phyloP scores from a whole-genome alignment of 1,140 invertebrate genomes.

The Bombus polaris region DNA sequence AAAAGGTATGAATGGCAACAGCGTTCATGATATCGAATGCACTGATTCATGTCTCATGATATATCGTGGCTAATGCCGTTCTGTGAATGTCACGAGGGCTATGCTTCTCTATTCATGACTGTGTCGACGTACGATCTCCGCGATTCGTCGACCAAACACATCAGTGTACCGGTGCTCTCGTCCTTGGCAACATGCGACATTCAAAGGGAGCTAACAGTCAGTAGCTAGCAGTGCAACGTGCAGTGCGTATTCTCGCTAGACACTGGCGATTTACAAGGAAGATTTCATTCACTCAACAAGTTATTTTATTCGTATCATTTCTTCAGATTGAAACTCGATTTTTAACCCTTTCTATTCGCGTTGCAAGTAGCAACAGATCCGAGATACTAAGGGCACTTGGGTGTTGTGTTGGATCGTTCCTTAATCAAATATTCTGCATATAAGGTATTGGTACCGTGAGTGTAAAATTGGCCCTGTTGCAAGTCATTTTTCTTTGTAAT shows the following conservation, averaged over 20 bases:
- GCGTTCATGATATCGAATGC: slow-evolving; percentile 71
- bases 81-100: slow-evolving; percentile 64
- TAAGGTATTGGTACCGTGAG: too few relatives aligned
- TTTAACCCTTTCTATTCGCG: neutral
- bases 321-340: neutral
- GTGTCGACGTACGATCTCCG: slow-evolving; percentile 29
- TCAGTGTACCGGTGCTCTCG: slow-evolving; percentile 64
- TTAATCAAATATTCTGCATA: neutral
- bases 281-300: slow-evolving; percentile 43
- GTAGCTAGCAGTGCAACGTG: slow-evolving; percentile 63
- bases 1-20: slow-evolving; percentile 66
- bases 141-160: slow-evolving; percentile 32
- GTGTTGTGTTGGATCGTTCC: neutral
- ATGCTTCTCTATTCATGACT: slow-evolving; percentile 45
- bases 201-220: slow-evolving; percentile 59
- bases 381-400: neutral
- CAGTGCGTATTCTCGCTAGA: slow-evolving; percentile 62
- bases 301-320: neutral
- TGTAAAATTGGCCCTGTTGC: neutral
- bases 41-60: slow-evolving; percentile 68
- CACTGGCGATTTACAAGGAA: slow-evolving; percentile 57
- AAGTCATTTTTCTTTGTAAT: neutral
- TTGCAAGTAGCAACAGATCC: neutral
- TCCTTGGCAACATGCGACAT: slow-evolving; percentile 68
- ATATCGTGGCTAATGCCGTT: slow-evolving; percentile 59